phyloP scores from a whole-genome alignment of 2,113 vertebrate genomes.

The Chloropsis hardwickii region DNA sequence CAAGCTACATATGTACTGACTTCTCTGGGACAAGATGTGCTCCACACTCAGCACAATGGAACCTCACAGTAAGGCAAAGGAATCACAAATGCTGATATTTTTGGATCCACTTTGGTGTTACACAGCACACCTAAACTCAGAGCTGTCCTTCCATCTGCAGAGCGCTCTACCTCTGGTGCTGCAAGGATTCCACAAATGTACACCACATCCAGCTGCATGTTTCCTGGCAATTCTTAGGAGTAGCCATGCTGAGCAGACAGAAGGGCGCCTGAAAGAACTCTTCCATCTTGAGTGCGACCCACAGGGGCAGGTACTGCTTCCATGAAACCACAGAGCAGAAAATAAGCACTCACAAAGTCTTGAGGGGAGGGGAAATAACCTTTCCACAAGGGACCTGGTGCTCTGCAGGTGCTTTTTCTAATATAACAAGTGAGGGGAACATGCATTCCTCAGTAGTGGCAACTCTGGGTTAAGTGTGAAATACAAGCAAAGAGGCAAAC shows the following conservation, averaged over 20 bases:
- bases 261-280: not conserved
- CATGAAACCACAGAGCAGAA: not conserved
- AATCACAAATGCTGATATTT: not conserved
- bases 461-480: not conserved
- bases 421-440: not conserved
- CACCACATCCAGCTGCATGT: not conserved
- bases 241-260: not conserved
- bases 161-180: not conserved
- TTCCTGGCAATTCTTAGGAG: not conserved
- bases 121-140: not conserved
- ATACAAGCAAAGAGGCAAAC: not conserved
- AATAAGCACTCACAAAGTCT: not conserved
- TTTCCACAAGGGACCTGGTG: not conserved
- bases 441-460: accelerated
- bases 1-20: accelerated
- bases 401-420: not conserved
- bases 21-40: not conserved
- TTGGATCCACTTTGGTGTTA: not conserved
- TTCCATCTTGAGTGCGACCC: not conserved
- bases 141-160: not conserved
- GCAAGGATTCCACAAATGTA: not conserved
- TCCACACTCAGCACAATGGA: not conserved
- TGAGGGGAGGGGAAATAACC: not conserved
- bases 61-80: not conserved
- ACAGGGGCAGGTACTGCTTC: not conserved